Conservation (phyloP, 2,113 vertebrate genomes). For the Leucosticte australis region DNA sequence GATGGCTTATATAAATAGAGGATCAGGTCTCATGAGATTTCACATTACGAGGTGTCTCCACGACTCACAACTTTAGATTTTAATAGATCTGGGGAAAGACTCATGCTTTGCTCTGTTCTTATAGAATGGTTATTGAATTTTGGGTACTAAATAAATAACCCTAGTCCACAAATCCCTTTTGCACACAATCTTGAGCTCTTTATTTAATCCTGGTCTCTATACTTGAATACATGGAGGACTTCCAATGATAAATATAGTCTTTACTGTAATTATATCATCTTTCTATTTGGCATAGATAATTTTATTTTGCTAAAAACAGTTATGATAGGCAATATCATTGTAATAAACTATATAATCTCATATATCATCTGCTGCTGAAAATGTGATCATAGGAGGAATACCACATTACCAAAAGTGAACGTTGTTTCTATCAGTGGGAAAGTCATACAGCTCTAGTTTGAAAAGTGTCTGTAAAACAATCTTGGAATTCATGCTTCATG, state of each 20-base stretch:
- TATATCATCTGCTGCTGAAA: not conserved
- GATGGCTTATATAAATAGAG: not conserved
- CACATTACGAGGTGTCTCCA: not conserved
- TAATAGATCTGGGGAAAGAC: not conserved
- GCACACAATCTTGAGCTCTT: not conserved
- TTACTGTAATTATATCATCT: not conserved
- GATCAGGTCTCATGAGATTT: not conserved
- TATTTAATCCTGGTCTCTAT: not conserved
- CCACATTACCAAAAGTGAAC: not conserved
- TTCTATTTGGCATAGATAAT: not conserved
- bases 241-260: not conserved
- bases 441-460: not conserved
- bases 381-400: not conserved
- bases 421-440: not conserved
- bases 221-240: not conserved
- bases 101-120: not conserved
- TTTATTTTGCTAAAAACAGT: conserved; percentile 22
- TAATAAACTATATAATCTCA: not conserved
- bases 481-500: not conserved
- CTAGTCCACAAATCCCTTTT: conserved; percentile 1
- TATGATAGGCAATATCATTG: not conserved
- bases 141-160: conserved; percentile 1
- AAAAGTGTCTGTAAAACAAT: not conserved
- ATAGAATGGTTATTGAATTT: not conserved
- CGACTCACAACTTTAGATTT: not conserved